Conservation (phyloP, 2,113 vertebrate species). For the Himantopus leucocephalus region DNA sequence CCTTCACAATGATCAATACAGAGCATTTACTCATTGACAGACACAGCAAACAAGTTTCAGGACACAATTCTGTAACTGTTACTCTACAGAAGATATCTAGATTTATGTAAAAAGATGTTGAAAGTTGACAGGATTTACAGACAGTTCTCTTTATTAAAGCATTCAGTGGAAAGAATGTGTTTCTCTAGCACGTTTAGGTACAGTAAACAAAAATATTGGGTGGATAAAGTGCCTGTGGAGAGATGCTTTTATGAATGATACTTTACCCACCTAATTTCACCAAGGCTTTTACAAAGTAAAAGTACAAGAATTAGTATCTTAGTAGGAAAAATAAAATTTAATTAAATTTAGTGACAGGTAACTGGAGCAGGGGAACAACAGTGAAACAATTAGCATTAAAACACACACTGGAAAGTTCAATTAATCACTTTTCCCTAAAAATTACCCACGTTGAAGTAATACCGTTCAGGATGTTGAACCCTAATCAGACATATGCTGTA, state of each 20-base stretch:
- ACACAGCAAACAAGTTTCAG: no score
- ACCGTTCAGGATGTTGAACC: background rate
- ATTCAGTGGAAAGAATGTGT: background rate
- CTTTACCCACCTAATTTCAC: fast-evolving
- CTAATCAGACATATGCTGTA: background rate
- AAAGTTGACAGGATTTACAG: background rate
- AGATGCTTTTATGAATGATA: background rate
- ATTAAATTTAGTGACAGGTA: background rate
- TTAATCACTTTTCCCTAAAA: background rate
- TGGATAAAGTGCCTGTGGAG: background rate
- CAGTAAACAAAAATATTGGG: background rate
- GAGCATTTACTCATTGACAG: background rate
- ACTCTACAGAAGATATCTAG: no score
- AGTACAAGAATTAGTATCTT: background rate
- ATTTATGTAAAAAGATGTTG: no score
- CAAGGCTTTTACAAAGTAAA: background rate
- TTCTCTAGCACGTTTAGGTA: background rate
- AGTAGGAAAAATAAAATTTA: background rate
- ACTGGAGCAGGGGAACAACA: background rate
- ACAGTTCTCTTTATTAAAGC: background rate
- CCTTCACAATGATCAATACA: background rate
- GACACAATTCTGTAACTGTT: no score
- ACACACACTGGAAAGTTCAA: background rate
- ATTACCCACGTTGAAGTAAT: background rate
- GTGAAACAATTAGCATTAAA: background rate